Percentiles rank a stretch among this genome's conserved stretches.
phyloP scores from a whole-genome alignment of 2,888 invertebrate species.

The Aphidius colemani region DNA sequence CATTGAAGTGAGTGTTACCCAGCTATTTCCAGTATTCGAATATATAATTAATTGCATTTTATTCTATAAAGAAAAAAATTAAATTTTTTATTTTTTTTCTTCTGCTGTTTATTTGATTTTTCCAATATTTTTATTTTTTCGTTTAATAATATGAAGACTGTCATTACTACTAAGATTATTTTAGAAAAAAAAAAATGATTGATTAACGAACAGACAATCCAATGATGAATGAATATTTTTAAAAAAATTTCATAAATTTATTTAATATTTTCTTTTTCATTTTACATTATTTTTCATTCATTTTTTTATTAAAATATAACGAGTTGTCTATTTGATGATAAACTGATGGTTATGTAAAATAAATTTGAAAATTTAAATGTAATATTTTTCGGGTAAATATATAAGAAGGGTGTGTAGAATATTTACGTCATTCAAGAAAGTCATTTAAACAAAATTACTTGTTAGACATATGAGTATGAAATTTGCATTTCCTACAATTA shows the following conservation, averaged over 20 bases:
- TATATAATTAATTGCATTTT: conserved; percentile 8
- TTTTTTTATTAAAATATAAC: too few relatives aligned
- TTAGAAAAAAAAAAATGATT: too few relatives aligned
- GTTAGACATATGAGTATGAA: conserved; percentile 26
- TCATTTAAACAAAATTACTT: conserved; percentile 30
- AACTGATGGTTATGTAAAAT: too few relatives aligned
- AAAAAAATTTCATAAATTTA: not conserved
- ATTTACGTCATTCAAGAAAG: conserved; percentile 19
- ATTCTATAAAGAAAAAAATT: not conserved
- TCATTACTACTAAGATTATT: too few relatives aligned
- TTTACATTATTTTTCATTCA: too few relatives aligned
- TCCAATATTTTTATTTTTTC: not conserved
- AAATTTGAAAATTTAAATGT: too few relatives aligned
- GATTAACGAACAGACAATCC: too few relatives aligned
- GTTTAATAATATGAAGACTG: too few relatives aligned
- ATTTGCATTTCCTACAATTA: conserved; percentile 30
- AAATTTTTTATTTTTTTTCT: not conserved
- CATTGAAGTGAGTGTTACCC: not conserved
- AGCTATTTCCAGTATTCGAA: not conserved
- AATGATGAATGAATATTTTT: too few relatives aligned
- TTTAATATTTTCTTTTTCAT: conserved; percentile 6
- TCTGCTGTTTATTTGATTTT: not conserved
- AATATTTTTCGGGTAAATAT: too few relatives aligned
- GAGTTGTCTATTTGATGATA: too few relatives aligned
- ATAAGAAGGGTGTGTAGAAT: not conserved